Evolutionary conservation across 2,797 vertebrate genomes (phyloP).

Genomic region (Calcarius lapponicus): DNA sequence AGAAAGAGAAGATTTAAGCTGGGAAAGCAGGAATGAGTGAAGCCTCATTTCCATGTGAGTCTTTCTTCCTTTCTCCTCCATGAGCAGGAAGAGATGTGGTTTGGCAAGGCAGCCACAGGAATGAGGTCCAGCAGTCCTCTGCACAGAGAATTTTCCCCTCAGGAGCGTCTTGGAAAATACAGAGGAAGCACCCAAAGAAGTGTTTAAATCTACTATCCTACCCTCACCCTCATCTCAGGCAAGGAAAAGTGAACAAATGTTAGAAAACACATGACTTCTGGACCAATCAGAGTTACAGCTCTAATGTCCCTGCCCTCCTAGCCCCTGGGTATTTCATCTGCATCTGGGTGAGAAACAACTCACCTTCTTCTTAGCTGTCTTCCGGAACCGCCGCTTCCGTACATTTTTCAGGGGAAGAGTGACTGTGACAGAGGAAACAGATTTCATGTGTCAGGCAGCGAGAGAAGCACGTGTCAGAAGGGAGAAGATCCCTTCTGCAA

Average conservation of each 20-base stretch:
- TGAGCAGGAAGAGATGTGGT: neutral
- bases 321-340: neutral
- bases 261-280: neutral
- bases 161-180: neutral
- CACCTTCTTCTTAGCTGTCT: constrained; percentile 94
- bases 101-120: neutral
- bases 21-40: constrained; percentile 28
- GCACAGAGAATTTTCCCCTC: neutral
- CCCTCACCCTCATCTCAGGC: accelerated
- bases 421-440: constrained; percentile 79
- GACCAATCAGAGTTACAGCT: neutral
- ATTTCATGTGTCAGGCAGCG: neutral
- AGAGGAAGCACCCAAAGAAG: neutral
- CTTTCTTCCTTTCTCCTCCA: neutral
- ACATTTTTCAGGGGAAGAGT: constrained; percentile 94
- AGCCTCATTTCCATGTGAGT: neutral
- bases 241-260: neutral
- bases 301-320: neutral
- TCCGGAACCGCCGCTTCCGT: constrained; percentile 91
- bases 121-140: neutral
- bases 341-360: neutral
- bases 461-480: neutral
- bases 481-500: neutral
- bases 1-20: constrained; percentile 20
- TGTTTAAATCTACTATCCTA: neutral